Conservation (phyloP, 2,888 invertebrate genomes). For the Sesamia inferens region DNA sequence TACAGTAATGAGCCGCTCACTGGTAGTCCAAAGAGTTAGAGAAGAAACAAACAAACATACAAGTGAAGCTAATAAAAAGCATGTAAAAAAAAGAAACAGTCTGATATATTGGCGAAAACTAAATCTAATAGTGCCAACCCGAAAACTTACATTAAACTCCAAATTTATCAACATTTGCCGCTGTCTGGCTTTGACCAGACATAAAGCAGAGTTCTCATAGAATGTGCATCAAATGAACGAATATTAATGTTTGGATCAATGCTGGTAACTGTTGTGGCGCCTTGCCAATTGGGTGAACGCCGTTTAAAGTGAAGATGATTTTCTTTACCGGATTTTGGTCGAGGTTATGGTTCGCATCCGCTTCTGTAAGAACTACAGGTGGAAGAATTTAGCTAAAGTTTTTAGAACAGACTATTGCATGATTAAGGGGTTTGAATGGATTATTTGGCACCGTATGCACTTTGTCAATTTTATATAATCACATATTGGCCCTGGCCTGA, state of each 20-base stretch:
- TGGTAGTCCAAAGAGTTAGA: no score
- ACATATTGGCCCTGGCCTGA: no score
- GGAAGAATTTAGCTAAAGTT: not conserved
- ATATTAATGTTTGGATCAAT: slow-evolving; percentile 79
- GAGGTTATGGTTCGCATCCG: slow-evolving; percentile 41
- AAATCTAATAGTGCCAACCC: not conserved
- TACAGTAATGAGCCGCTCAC: no score
- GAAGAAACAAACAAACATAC: no score
- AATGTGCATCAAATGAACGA: slow-evolving; percentile 72
- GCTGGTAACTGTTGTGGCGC: slow-evolving; percentile 74
- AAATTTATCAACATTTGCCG: slow-evolving; percentile 46
- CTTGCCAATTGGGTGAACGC: slow-evolving; percentile 74
- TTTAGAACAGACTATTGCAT: not conserved
- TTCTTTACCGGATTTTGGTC: slow-evolving; percentile 44
- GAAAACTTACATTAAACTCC: slow-evolving; percentile 14
- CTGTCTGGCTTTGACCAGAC: slow-evolving; percentile 44
- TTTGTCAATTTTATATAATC: no score
- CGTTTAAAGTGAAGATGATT: slow-evolving; percentile 47
- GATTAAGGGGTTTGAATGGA: not conserved
- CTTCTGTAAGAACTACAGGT: slow-evolving; percentile 4
- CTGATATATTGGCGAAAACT: not conserved
- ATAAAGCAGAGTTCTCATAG: slow-evolving; percentile 61
- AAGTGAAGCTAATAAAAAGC: no score
- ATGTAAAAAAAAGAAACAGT: no score
- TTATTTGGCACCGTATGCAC: not conserved